Conservation (phyloP, 2,797 vertebrate species). For the Tinamus major region DNA sequence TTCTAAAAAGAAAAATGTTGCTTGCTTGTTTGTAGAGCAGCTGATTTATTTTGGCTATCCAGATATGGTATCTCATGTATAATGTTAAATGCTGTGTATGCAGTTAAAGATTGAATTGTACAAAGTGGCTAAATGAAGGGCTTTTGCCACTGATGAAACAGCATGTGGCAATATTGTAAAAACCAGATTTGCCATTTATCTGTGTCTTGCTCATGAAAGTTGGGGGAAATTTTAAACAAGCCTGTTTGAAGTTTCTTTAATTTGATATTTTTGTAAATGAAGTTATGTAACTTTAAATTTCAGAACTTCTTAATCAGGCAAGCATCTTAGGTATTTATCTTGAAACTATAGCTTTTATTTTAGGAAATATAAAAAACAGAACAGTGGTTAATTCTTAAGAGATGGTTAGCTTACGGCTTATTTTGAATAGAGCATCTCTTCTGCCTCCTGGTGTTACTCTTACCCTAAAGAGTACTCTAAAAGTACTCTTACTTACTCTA, state of each 20-base stretch:
- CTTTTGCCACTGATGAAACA: neutral
- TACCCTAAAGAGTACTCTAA: too few relatives aligned
- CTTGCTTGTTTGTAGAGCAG: neutral
- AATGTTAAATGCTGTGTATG: neutral
- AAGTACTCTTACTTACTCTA: too few relatives aligned
- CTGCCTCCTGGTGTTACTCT: neutral
- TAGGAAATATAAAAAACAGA: neutral
- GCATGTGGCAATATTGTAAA: rapidly evolving
- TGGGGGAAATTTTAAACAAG: neutral
- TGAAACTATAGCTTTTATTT: neutral
- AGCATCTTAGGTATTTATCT: neutral
- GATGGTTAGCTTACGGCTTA: neutral
- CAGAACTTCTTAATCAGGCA: neutral
- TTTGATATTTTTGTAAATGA: neutral
- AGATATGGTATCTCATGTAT: rapidly evolving
- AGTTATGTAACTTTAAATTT: rapidly evolving
- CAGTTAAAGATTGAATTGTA: neutral
- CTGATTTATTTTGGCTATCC: neutral
- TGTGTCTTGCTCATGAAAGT: neutral
- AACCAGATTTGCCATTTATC: neutral
- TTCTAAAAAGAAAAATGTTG: neutral
- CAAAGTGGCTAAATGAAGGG: neutral
- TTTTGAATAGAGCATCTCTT: neutral
- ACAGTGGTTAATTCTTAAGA: neutral
- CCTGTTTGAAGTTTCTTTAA: neutral